phyloP scores from a whole-genome alignment of 2,797 vertebrate species.

The Myotis myotis region DNA sequence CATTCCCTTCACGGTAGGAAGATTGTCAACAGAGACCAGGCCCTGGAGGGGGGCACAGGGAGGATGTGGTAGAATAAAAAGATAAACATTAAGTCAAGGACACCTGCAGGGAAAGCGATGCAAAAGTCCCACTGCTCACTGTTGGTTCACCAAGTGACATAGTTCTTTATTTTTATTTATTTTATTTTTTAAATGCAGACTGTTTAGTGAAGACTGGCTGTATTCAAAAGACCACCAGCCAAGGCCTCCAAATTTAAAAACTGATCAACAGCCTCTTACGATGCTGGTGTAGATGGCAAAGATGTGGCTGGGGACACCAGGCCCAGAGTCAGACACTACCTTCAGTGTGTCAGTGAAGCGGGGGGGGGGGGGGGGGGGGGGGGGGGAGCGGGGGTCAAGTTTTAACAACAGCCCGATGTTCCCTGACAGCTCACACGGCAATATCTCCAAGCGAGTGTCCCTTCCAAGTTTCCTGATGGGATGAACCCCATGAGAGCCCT shows the following conservation, averaged over 20 bases:
- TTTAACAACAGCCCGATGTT: background rate
- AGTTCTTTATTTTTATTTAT: background rate
- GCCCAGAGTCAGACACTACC: background rate
- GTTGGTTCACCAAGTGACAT: background rate
- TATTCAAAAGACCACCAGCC: background rate
- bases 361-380: too few species aligned
- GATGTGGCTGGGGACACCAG: background rate
- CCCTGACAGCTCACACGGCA: background rate
- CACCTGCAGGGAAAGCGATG: background rate
- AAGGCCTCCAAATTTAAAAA: background rate
- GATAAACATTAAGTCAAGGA: background rate
- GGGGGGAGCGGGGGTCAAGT: background rate
- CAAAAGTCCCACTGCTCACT: background rate
- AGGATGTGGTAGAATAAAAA: background rate
- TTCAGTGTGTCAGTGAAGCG: background rate
- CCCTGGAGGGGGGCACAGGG: background rate
- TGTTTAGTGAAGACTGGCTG: background rate
- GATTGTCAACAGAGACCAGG: background rate
- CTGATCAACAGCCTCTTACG: accelerated
- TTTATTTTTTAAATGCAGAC: background rate
- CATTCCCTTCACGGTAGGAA: background rate
- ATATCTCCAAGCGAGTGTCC: background rate
- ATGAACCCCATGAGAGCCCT: background rate
- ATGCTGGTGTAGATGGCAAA: background rate
- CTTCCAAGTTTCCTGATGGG: background rate